Evolutionary conservation across 2,888 invertebrate species (phyloP).

Genomic region (Eledona agricola): DNA sequence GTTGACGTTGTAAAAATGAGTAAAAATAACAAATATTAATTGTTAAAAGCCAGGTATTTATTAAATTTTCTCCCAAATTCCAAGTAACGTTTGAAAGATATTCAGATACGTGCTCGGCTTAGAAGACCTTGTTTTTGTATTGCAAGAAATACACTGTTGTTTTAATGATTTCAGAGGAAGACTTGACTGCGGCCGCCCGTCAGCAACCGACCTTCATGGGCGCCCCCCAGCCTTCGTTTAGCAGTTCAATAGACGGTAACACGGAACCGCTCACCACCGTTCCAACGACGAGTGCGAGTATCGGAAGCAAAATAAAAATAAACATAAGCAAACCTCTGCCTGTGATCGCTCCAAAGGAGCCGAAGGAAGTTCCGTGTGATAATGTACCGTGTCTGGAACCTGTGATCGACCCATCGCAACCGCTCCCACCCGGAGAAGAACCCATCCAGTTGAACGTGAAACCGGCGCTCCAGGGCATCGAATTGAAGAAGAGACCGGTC

Average conservation of each 20-base stretch:
- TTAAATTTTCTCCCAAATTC: too few species aligned
- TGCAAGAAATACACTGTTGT: too few species aligned
- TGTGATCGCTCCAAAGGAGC: conserved; percentile 63
- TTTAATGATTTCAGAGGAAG: conserved; percentile 42
- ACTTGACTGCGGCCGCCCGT: conserved; percentile 1
- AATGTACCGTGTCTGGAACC: conserved; percentile 47
- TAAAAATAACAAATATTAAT: too few species aligned
- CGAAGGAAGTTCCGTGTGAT: conserved; percentile 50
- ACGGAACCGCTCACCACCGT: conserved; percentile 65
- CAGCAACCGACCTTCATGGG: conserved; percentile 9
- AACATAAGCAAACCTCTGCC: conserved; percentile 79
- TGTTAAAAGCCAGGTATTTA: too few species aligned
- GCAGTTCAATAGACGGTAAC: conserved; percentile 81
- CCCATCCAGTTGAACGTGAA: conserved; percentile 69
- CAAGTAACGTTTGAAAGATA: too few species aligned
- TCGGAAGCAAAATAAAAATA: conserved; percentile 76
- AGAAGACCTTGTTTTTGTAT: too few species aligned
- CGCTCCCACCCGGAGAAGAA: conserved; percentile 68
- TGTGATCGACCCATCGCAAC: conserved; percentile 61
- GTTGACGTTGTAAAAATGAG: too few species aligned
- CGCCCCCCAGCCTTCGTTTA: conserved; percentile 65
- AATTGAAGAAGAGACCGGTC: conserved; percentile 76
- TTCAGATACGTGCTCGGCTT: too few species aligned
- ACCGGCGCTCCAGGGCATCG: conserved; percentile 71
- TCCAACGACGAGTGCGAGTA: conserved; percentile 53